These are phyloP conservation scores for Dolichomitus sp. DNA, from an alignment of 2,888 invertebrate species.

Conservation along the genomic window DNA sequence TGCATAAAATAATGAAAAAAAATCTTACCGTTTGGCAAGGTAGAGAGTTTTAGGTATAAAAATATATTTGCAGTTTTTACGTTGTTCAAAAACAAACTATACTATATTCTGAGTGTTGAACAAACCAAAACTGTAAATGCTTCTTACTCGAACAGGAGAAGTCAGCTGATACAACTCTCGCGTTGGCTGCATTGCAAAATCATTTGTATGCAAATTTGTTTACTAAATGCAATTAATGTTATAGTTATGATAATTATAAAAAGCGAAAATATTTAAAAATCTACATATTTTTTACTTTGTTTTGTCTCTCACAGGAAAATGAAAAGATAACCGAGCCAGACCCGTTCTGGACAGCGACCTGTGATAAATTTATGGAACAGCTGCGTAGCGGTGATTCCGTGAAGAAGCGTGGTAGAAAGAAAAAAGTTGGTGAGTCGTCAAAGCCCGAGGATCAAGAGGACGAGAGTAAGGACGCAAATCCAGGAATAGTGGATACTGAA, in stretches of 20 bases:
- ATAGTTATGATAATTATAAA: no score
- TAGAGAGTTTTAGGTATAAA: no score
- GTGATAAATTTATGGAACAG: conserved; percentile 93
- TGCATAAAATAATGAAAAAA: neutral
- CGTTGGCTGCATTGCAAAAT: no score
- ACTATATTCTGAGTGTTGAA: no score
- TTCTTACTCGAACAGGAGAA: no score
- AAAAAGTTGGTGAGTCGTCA: conserved; percentile 85
- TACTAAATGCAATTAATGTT: no score
- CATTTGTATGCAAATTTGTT: no score
- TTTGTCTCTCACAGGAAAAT: conserved; percentile 77
- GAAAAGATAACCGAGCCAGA: conserved; percentile 83
- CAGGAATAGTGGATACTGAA: conserved; percentile 3
- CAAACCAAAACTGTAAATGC: no score
- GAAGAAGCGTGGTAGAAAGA: conserved; percentile 88
- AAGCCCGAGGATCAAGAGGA: conserved; percentile 67
- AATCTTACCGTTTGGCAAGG: neutral
- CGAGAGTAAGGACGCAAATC: conserved; percentile 56
- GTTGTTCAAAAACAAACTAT: no score
- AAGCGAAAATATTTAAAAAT: neutral
- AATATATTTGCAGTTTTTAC: no score
- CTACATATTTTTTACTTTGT: neutral
- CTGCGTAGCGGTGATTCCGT: conserved; percentile 88
- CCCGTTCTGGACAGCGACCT: conserved; percentile 90
- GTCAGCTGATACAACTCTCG: no score